phyloP scores from a whole-genome alignment of 2,113 vertebrate genomes.

The Sardina pilchardus region DNA sequence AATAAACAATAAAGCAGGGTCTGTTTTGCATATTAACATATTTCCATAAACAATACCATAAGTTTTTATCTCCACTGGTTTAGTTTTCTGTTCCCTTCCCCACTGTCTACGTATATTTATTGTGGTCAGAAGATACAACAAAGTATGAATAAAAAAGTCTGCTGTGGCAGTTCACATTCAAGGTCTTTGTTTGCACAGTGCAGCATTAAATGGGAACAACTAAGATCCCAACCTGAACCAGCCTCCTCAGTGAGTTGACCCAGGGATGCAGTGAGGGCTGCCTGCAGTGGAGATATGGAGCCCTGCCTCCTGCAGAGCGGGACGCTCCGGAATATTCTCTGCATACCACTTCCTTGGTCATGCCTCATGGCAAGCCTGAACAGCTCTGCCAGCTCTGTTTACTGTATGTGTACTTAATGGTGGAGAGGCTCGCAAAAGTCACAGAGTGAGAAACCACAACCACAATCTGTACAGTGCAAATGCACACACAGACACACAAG shows the following conservation, averaged over 20 bases:
- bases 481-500: slow-evolving; percentile 22
- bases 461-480: slow-evolving; percentile 45
- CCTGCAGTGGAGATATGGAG: neutral
- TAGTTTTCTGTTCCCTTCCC: neutral
- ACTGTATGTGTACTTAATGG: slow-evolving; percentile 60
- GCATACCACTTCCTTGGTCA: neutral
- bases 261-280: neutral
- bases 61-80: neutral
- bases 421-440: slow-evolving; percentile 53
- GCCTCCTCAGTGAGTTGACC: neutral
- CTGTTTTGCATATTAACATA: too few relatives aligned
- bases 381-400: slow-evolving; percentile 49
- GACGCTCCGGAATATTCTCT: neutral
- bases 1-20: too few relatives aligned
- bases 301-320: neutral
- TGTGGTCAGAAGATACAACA: neutral
- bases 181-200: neutral
- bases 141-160: neutral
- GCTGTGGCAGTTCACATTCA: neutral
- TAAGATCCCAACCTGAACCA: neutral
- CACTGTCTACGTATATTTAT: too few relatives aligned
- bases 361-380: slow-evolving; percentile 16
- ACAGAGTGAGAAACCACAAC: slow-evolving; percentile 62
- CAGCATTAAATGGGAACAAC: neutral
- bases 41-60: neutral